These are phyloP conservation scores for Charaxes varanes DNA, from an alignment of 1,140 invertebrate genomes.

Conservation along the genomic window DNA sequence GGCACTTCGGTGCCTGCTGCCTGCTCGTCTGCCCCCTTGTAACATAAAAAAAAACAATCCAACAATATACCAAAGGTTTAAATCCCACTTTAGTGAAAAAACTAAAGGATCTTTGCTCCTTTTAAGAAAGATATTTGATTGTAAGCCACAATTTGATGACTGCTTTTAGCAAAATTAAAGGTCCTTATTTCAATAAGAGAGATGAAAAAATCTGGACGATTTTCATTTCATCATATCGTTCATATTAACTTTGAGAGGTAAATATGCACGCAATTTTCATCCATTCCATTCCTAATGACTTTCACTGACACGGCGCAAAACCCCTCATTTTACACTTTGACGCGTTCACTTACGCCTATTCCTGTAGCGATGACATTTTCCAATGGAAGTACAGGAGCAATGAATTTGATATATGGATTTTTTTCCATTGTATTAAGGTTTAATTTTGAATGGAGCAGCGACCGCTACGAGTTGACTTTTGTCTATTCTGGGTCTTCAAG, in stretches of 20 bases:
- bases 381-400: conserved; percentile 45
- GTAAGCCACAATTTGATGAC: no score
- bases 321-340: conserved; percentile 74
- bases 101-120: no score
- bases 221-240: conserved; percentile 58
- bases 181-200: conserved; percentile 26
- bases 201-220: conserved; percentile 25
- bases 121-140: no score
- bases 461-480: conserved; percentile 48
- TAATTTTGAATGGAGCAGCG: conserved; percentile 27
- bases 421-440: conserved; percentile 38
- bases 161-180: conserved; percentile 13
- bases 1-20: no score
- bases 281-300: conserved; percentile 71
- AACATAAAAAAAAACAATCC: no score
- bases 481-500: conserved; percentile 63
- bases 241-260: conserved; percentile 66
- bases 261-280: conserved; percentile 72
- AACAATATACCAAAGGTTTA: no score
- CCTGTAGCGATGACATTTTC: conserved; percentile 65
- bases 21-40: no score
- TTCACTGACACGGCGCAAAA: conserved; percentile 69
- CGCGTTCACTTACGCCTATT: conserved; percentile 70
- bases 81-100: no score
- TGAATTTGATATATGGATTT: conserved; percentile 26